phyloP scores from a whole-genome alignment of 1,140 invertebrate species.

The Mamestra configurata region DNA sequence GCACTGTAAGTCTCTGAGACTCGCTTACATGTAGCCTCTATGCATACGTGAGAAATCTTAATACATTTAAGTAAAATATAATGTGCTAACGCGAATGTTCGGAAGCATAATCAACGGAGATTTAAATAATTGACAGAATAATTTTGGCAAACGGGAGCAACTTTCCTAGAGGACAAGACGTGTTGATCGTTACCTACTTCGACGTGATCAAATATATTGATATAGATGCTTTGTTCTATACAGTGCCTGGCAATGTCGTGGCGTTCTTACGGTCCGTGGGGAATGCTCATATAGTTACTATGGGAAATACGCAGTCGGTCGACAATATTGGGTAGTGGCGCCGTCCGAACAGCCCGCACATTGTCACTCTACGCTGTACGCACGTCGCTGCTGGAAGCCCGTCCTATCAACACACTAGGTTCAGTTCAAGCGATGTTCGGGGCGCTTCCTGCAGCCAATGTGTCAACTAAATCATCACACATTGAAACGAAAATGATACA shows the following conservation, averaged over 20 bases:
- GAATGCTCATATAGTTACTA: no score
- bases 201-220: constrained; percentile 36
- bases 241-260: constrained; percentile 44
- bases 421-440: neutral
- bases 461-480: constrained; percentile 53
- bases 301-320: neutral
- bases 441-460: constrained; percentile 19
- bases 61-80: constrained; percentile 28
- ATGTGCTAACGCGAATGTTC: constrained; percentile 9
- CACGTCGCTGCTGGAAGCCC: neutral
- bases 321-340: neutral
- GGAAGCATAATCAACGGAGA: constrained; percentile 6
- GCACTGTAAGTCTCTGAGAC: constrained; percentile 40
- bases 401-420: neutral
- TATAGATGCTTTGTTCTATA: neutral
- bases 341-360: constrained; percentile 46
- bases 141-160: constrained; percentile 46
- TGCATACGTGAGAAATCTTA: constrained; percentile 22
- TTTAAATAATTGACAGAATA: constrained; percentile 38
- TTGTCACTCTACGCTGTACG: constrained; percentile 13
- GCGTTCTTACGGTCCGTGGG: neutral
- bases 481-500: constrained; percentile 51
- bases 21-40: constrained; percentile 47
- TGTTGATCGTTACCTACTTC: neutral
- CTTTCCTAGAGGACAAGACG: neutral